Percentiles rank a stretch among this genome's conserved stretches.
These are phyloP conservation scores for Ophion ellenae DNA, from an alignment of 2,888 invertebrate species.

Conservation along the genomic window DNA sequence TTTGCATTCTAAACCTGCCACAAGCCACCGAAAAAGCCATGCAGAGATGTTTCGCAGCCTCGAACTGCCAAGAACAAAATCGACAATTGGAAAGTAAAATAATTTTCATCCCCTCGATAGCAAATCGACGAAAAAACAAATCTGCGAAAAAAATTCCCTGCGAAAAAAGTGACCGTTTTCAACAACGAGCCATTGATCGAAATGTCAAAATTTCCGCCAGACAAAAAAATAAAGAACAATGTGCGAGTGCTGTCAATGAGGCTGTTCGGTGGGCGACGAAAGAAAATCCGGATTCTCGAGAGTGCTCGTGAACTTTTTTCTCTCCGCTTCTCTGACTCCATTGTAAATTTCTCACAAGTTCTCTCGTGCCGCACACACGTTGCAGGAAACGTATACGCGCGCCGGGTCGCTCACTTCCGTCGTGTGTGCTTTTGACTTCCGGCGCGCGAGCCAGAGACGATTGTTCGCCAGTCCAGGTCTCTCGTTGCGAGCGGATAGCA, in stretches of 20 bases:
- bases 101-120: not conserved
- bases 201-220: not conserved
- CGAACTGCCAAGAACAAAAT: too few relatives aligned
- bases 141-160: not conserved
- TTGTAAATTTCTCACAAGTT: slow-evolving; percentile 38
- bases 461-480: slow-evolving; percentile 20
- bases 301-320: not conserved
- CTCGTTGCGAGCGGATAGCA: slow-evolving; percentile 22
- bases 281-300: not conserved
- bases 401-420: slow-evolving; percentile 34
- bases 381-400: not conserved
- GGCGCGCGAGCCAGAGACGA: slow-evolving; percentile 37
- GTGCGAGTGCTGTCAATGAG: not conserved
- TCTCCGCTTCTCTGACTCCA: slow-evolving; percentile 15
- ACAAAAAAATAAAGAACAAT: not conserved
- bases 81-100: not conserved
- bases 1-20: too few relatives aligned
- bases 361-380: slow-evolving; percentile 18
- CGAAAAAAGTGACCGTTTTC: not conserved
- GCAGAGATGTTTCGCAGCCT: too few relatives aligned
- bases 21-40: too few relatives aligned
- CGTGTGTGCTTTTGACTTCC: slow-evolving; percentile 48
- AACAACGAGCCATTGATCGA: not conserved
- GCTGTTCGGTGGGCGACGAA: not conserved
- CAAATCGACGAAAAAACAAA: not conserved